These are phyloP conservation scores for Mycetomoellerius zeteki DNA, from an alignment of 1,140 invertebrate species.

Conservation along the genomic window DNA sequence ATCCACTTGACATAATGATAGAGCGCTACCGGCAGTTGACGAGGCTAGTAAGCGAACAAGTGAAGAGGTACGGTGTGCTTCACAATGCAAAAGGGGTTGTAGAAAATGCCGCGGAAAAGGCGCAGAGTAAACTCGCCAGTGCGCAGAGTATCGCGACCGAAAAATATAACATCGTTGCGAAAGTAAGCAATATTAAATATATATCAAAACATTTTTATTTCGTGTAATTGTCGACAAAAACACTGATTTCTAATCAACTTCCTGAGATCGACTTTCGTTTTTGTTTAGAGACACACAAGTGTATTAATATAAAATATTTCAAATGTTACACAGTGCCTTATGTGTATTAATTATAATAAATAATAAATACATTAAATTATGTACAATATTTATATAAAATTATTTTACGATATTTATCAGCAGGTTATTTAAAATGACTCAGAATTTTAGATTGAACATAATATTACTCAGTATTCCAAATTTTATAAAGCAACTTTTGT, in stretches of 20 bases:
- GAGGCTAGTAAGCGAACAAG: constrained; percentile 70
- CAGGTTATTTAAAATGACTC: not conserved
- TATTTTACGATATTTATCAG: not conserved
- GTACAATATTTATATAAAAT: not conserved
- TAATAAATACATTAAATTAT: no score
- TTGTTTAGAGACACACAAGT: not conserved
- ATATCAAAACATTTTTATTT: not conserved
- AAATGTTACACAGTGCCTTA: not conserved
- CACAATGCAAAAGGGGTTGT: constrained; percentile 74
- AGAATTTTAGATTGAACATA: not conserved
- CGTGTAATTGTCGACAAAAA: not conserved
- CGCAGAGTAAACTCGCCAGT: constrained; percentile 75
- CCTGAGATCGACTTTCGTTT: not conserved
- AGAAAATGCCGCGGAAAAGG: constrained; percentile 75
- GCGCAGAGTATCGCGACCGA: constrained; percentile 76
- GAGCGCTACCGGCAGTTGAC: constrained; percentile 74
- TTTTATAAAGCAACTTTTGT: not conserved
- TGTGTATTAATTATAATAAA: no score
- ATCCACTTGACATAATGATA: constrained; percentile 69
- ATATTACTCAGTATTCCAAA: not conserved
- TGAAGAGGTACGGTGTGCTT: constrained; percentile 76
- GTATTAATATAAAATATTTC: not conserved
- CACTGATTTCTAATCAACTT: not conserved
- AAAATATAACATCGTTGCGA: constrained; percentile 80
- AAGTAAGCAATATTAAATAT: constrained; percentile 72